Base-by-base conservation (phyloP, 2,888 invertebrate species). In the Latrodectus elegans region DNA sequence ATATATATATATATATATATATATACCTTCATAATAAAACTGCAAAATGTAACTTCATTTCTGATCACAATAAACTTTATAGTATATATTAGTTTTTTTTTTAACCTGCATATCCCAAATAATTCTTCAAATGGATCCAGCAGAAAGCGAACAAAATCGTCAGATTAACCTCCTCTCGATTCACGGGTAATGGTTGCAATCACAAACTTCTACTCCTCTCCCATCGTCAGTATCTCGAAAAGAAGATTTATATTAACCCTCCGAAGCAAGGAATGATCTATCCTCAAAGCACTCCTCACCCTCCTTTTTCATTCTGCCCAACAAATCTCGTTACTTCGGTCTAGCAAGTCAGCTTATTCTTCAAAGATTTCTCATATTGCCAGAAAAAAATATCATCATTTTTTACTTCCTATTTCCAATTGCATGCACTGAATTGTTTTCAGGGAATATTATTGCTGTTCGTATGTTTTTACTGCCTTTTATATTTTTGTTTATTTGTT, bases 271-370 rank as follows among this genome's bases (percentile, higher is more conserved):
- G 67, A 81, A 81, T 81, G 74, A 81, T 81, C 51, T 67, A 81
- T 81, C 81, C 81, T 26, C 26, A 26, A 65, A 65, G 64, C 53
- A 74, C 67, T 52, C 67, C 53, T 6, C 38, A 38, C 38, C 38
- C 81, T n/a, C 12, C 38, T 64, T 80, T 51, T 53, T 60, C 83
- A 64, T 76, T 83, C 64, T 76, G 60, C 70, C 38, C 83, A 71
- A 75, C 83, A 83, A 76, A 83, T 76, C 83, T 83, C 70, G 83
- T 83, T 83, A 83, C 70, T 38, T 64, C 26, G 83, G 70, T 68
- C 68, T 38, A 52, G 38, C 74, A 82, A 52, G 65, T 22, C 60
- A 75, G 68, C 38, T 38, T 49, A 70, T 71, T 68, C 83, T 82
- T 67, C 72, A 80, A 64, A 80, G 80, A 68, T 1, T 12, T 15